These are phyloP conservation scores for Endomychus coccineus DNA, from an alignment of 2,888 invertebrate species.

Conservation along the genomic window DNA sequence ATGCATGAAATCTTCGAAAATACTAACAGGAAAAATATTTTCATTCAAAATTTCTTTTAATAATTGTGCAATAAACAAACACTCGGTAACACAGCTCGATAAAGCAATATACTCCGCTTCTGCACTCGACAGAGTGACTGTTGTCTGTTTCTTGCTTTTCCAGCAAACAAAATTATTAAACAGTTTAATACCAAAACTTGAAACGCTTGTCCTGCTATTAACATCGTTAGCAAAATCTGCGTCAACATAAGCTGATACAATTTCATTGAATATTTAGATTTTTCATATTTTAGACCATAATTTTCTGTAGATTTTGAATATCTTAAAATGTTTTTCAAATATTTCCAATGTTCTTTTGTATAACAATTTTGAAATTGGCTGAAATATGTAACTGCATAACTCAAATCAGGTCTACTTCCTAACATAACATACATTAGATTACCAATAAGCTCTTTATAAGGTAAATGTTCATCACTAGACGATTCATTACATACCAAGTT, in stretches of 20 bases:
- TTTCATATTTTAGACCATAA: conserved; percentile 13
- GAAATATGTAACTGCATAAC: conserved; percentile 17
- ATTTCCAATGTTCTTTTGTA: conserved; percentile 15
- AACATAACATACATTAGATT: conserved; percentile 16
- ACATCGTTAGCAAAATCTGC: conserved; percentile 17
- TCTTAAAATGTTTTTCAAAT: conserved; percentile 15
- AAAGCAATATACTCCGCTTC: conserved; percentile 18
- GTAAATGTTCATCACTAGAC: conserved; percentile 3
- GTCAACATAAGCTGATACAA: conserved; percentile 13
- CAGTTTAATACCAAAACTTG: conserved; percentile 14
- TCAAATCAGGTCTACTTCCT: conserved; percentile 18
- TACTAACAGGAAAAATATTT: conserved; percentile 7
- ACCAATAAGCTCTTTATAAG: conserved; percentile 17
- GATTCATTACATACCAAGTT: conserved; percentile 7
- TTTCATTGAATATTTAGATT: conserved; percentile 2
- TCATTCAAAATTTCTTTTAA: conserved; percentile 8
- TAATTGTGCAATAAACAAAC: conserved; percentile 15
- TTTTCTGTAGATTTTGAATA: conserved; percentile 12
- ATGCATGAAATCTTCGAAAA: conserved; percentile 13
- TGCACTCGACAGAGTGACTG: conserved; percentile 12
- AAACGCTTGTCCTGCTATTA: conserved; percentile 14
- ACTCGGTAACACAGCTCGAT: conserved; percentile 11
- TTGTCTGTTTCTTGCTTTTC: conserved; percentile 14
- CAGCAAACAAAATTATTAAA: conserved; percentile 13
- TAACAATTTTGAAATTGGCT: conserved; percentile 15